A percentile compares a stretch with the other conserved stretches of the same genome.
Evolutionary conservation across 2,888 invertebrate genomes (phyloP).

Genomic region (Drosophila kambysellisi): DNA sequence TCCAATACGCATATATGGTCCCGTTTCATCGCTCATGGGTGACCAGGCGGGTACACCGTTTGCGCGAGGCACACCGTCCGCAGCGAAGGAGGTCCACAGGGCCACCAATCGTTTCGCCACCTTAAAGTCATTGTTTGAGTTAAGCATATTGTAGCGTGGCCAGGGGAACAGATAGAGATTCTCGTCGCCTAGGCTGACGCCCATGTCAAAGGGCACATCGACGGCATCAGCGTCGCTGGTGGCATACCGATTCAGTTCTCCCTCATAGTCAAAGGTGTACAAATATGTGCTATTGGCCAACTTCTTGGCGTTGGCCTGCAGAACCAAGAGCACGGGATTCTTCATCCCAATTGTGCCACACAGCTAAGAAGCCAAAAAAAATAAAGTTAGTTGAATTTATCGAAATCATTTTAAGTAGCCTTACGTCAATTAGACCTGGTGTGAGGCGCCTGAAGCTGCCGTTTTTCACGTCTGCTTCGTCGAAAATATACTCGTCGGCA

Average conservation of each 20-base stretch:
- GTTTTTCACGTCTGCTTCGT: slow-evolving; percentile 77
- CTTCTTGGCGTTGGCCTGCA: slow-evolving; percentile 84
- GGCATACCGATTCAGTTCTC: slow-evolving; percentile 84
- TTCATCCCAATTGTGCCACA: slow-evolving; percentile 85
- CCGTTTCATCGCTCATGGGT: slow-evolving; percentile 80
- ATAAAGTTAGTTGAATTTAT: background rate
- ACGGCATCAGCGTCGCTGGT: slow-evolving; percentile 78
- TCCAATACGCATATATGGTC: slow-evolving; percentile 84
- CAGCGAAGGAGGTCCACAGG: slow-evolving; percentile 84
- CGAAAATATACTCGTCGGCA: slow-evolving; percentile 80
- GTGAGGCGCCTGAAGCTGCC: slow-evolving; percentile 85
- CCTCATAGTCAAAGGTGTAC: slow-evolving; percentile 86
- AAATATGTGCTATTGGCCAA: slow-evolving; percentile 84
- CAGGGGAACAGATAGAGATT: slow-evolving; percentile 87
- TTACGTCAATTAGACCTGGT: slow-evolving; percentile 86
- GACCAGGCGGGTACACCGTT: slow-evolving; percentile 81
- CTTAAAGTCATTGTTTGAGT: slow-evolving; percentile 83
- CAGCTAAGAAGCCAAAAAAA: slow-evolving; percentile 76
- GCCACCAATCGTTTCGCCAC: slow-evolving; percentile 85
- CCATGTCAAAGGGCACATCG: slow-evolving; percentile 85
- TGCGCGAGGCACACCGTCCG: slow-evolving; percentile 79
- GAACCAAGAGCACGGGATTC: slow-evolving; percentile 85
- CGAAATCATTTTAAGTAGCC: slow-evolving; percentile 20
- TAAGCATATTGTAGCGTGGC: slow-evolving; percentile 79
- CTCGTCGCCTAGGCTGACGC: slow-evolving; percentile 87